Base-by-base conservation (phyloP, 1,140 invertebrate species). In the Solenopsis invicta region DNA sequence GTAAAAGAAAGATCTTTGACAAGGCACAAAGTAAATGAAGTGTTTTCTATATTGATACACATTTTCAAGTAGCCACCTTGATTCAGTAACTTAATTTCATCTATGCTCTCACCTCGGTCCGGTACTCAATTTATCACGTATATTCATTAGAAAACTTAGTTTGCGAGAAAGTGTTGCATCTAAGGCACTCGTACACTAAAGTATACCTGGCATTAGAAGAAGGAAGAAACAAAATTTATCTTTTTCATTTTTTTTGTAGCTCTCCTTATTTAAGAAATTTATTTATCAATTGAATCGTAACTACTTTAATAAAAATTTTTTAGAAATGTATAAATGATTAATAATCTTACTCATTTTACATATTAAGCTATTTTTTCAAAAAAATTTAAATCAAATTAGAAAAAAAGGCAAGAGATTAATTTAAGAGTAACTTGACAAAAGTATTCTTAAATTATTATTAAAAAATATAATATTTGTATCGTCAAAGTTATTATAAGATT, bases 21-120 rank as follows among this genome's bases (percentile, higher is more conserved):
- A 37, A n/a, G 6, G 29, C 34, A 5, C 10, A 61, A 71, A 59
- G 52, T 41, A 78, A 74, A 90, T 89, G 48, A 90, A 82, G 29
- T 6, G 61, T 9, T 56, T 13, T n/a, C n/a, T 8, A 9, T 61
- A 50, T 74, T 71, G 34, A 10, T 71, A 16, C 21, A 16, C 16
- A 48, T n/a, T 72, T 59, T 81, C 37, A 12, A 41, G 50, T 37
- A 18, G 24, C 12, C 1, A 9, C 52, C 16, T 71, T 37, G 3
- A 82, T 80, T 54, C 24, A 59, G 4, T 82, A 82, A 72, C 18
- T 82, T 48, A 72, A 82, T 82, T 81, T 81, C 41, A 16, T 37
- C 21, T 45, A 48, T 72, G 72, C 12, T 61, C 52, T 45, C 52
- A 18, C 13, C 18, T 41, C 6, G 37, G 41, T 45, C 21, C 21